phyloP scores from a whole-genome alignment of 2,888 invertebrate species.

The Proisotoma minuta region DNA sequence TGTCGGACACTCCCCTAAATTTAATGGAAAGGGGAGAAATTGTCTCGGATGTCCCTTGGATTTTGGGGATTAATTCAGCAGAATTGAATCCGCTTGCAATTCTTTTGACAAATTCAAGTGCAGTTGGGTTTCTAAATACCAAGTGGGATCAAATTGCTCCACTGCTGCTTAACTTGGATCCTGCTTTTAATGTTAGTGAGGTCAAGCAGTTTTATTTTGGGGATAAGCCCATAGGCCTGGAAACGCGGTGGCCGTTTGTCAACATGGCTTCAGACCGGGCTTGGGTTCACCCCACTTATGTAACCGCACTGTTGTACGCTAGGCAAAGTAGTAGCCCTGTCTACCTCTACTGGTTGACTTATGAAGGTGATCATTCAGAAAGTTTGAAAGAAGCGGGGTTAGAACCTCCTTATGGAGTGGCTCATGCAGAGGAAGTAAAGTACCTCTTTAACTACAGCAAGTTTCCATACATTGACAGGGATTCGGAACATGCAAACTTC shows the following conservation, averaged over 20 bases:
- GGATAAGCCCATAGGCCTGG: neutral
- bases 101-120: neutral
- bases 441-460: neutral
- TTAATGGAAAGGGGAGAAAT: neutral
- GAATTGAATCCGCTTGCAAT: neutral
- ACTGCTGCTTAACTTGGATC: neutral
- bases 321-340: neutral
- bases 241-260: neutral
- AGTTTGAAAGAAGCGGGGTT: neutral
- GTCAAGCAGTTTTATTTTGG: constrained; percentile 13
- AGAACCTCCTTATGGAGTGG: neutral
- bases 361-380: neutral
- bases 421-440: neutral
- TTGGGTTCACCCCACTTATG: constrained; percentile 1
- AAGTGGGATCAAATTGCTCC: constrained; percentile 1
- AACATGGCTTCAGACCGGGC: constrained; percentile 6
- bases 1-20: constrained; percentile 7
- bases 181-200: neutral
- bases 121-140: neutral
- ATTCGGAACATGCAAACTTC: neutral
- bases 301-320: neutral
- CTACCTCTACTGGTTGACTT: constrained; percentile 9
- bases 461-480: neutral
- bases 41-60: constrained; percentile 10
- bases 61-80: constrained; percentile 7